phyloP scores from a whole-genome alignment of 1,140 invertebrate genomes.

The Plutomurus gul region DNA sequence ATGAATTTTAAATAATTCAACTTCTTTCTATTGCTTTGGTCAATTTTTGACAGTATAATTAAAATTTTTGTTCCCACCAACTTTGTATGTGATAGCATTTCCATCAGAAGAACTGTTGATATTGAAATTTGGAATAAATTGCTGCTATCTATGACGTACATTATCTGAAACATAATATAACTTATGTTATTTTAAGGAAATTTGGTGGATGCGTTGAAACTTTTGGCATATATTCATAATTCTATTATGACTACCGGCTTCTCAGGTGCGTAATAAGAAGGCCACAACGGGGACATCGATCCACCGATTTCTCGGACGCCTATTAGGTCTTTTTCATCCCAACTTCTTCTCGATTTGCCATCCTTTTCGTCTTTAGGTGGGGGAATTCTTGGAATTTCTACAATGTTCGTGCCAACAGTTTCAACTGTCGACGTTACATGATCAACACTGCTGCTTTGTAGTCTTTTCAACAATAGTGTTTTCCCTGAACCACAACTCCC shows the following conservation, averaged over 20 bases:
- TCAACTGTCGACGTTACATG: conserved; percentile 73
- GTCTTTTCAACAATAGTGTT: conserved; percentile 73
- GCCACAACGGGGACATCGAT: conserved; percentile 77
- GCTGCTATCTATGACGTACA: conserved; percentile 52
- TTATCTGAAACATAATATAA: conserved; percentile 33
- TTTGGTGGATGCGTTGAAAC: background rate
- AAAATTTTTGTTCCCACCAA: conserved; percentile 60
- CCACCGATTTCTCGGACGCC: conserved; percentile 73
- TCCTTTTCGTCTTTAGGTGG: conserved; percentile 15
- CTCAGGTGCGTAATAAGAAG: conserved; percentile 69
- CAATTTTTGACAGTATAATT: conserved; percentile 77
- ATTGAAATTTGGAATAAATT: conserved; percentile 55
- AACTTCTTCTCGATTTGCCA: background rate
- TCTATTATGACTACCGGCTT: conserved; percentile 61
- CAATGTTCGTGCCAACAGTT: conserved; percentile 77
- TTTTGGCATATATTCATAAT: no score
- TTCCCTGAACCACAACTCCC: conserved; percentile 77
- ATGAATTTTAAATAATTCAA: conserved; percentile 78
- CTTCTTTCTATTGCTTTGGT: conserved; percentile 79
- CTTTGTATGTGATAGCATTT: conserved; percentile 55
- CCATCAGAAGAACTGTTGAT: conserved; percentile 52
- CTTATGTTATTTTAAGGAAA: background rate
- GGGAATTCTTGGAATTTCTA: conserved; percentile 60
- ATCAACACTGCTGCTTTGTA: conserved; percentile 70
- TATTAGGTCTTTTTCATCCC: conserved; percentile 43